Evolutionary conservation across 2,113 vertebrate genomes (phyloP), one percentile per base, ranked within the genome.

Genomic region (Bubo scandiacus): DNA sequence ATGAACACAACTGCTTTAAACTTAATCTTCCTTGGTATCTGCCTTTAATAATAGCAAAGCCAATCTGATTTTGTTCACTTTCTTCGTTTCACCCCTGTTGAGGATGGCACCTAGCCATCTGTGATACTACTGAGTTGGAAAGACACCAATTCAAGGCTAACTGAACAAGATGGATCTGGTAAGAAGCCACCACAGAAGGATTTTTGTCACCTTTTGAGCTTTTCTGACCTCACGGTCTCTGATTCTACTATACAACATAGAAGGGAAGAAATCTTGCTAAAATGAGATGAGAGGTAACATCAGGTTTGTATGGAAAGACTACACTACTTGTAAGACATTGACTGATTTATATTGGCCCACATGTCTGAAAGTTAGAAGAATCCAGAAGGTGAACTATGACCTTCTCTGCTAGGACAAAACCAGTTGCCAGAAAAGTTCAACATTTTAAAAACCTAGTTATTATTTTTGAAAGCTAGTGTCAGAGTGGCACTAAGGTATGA

Each of bases 11-110:
- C 38, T 66, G 34, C 22, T 92, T 91, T 93, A 62, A 65, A 51
- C 26, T 86, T 96, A 88, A 88, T 86, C 58, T 80, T 93, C 42
- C 36, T 94, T 70, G 42, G 63, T 95, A 82, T 77, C 74, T 88
- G n/a, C 19, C 42, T 92, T 91, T 93, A 95, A 77, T 73, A 96
- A 62, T 17, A 92, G n/a, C 34, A 95, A 86, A 94, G n/a, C 32
- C 80, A 86, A 75, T 80, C 54, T 87, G 78, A 91, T 90, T 94
- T 87, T 86, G 34, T 80, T 94, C 74, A 47, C 32, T 91, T 95
- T 96, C 66, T 93, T 93, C 62, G 80, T 92, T 91, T 89, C 90
- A 62, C 27, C 42, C 47, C 40, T 90, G 62, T 66, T 86, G 84
- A 81, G 66, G 49, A 61, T 82, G 86, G 62, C 75, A 80, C 12